Evolutionary conservation across 2,797 vertebrate genomes (phyloP), one percentile per base, ranked within the genome.

Genomic region (Enteromius anoplus): DNA sequence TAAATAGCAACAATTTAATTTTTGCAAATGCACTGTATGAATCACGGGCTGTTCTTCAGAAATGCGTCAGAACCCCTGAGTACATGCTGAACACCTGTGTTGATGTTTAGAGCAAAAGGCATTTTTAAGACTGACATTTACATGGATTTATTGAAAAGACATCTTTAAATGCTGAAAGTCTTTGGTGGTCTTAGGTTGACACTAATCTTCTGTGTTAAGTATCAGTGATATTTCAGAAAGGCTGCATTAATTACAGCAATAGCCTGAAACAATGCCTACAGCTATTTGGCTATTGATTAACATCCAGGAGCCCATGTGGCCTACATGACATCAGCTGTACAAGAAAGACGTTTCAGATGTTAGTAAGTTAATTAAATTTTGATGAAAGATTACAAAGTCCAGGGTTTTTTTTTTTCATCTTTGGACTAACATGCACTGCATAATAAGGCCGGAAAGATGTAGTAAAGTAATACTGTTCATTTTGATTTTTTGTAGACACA

Each of bases 261-360:
- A 65, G 60, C 60, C 75, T 65, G 47, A 65, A 65, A 47, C 60
- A 65, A 49, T 60, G 53, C 53, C 73, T 60, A 76, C 53, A 60
- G 73, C 53, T 76, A 60, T 76, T 76, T 76, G 75, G 19, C 60
- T 49, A 47, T 65, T 47, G 75, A 49, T 78, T 65, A 49, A 78
- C 75, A 49, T 49, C 23, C 75, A 34, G 37, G 14, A 78, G 23
- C 42, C 42, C 17, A n/a, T 49, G 42, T 11, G 12, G 32, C 58
- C 40, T 5, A 34, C 5, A 19, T 49, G 75, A 34, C 60, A 60
- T 26, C 14, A 42, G 34, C 34, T 26, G n/a, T 42, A 17, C 53
- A 75, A 75, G 73, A 75, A 42, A 42, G 73, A 40, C 34, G 0
- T 17, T 60, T 60, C 53, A 76, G 53, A 76, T 76, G 49, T 42